Conservation (phyloP, 2,888 invertebrate genomes). For the Dyspetes luteomarginatus region DNA sequence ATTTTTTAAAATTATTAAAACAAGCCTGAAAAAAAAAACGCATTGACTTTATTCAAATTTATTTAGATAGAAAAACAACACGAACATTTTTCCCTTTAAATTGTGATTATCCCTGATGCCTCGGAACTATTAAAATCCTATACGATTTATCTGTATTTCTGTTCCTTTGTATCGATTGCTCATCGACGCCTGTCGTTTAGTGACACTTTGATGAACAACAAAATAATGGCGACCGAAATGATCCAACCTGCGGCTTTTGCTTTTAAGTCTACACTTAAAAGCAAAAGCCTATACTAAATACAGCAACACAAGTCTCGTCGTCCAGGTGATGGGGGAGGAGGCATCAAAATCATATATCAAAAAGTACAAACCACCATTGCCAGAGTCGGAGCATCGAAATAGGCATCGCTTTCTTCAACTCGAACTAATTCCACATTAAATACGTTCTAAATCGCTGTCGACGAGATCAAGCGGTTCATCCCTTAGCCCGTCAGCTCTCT, state of each 20-base stretch:
- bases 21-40: too few relatives aligned
- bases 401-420: slow-evolving; percentile 15
- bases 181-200: slow-evolving; percentile 30
- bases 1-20: too few relatives aligned
- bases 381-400: slow-evolving; percentile 28
- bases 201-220: slow-evolving; percentile 38
- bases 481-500: slow-evolving; percentile 31
- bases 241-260: slow-evolving; percentile 46
- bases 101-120: too few relatives aligned
- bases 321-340: slow-evolving; percentile 68
- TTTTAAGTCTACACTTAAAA: background rate
- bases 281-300: too few relatives aligned
- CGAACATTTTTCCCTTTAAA: too few relatives aligned
- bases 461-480: slow-evolving; percentile 59
- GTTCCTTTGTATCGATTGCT: too few relatives aligned
- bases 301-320: background rate
- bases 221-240: slow-evolving; percentile 14
- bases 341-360: slow-evolving; percentile 9
- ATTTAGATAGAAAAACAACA: too few relatives aligned
- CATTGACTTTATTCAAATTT: too few relatives aligned
- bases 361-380: slow-evolving; percentile 21
- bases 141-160: background rate
- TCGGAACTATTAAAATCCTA: too few relatives aligned
- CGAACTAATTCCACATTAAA: slow-evolving; percentile 76
- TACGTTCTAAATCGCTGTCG: slow-evolving; percentile 78